Evolutionary conservation across 2,888 invertebrate genomes (phyloP).

Genomic region (Tanypteryx hageni): DNA sequence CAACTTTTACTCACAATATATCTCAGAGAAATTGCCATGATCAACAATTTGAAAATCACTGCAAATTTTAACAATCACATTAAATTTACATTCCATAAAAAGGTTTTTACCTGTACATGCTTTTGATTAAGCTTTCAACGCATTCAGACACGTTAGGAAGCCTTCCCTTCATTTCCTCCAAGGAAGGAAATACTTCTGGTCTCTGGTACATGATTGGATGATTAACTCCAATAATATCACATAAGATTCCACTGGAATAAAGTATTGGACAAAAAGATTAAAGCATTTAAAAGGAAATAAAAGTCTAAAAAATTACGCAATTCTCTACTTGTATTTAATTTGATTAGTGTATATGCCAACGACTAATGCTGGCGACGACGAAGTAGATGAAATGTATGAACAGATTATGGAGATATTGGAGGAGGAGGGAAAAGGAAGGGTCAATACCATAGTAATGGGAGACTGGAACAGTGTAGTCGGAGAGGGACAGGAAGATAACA

Average conservation of each 20-base stretch:
- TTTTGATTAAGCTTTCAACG: neutral
- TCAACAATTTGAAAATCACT: no score
- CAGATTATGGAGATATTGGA: no score
- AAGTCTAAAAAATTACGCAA: neutral
- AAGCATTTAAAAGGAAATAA: neutral
- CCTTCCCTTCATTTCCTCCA: constrained; percentile 33
- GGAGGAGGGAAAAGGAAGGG: no score
- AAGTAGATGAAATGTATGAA: no score
- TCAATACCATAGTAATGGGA: no score
- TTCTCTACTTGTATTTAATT: no score
- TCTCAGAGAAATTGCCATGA: no score
- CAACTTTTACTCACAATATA: no score
- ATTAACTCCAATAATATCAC: constrained; percentile 54
- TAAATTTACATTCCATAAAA: neutral
- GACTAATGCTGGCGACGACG: no score
- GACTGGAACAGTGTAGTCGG: no score
- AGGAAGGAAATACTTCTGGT: constrained; percentile 41
- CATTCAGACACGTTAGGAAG: neutral
- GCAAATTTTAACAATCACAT: neutral
- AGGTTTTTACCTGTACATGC: constrained; percentile 9
- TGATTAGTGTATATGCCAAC: no score
- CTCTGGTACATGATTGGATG: constrained; percentile 19
- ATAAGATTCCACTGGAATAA: constrained; percentile 62
- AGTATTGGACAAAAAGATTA: neutral
- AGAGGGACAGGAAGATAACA: no score